Evolutionary conservation across 1,140 invertebrate genomes (phyloP).

Genomic region (Laupala kohalensis): DNA sequence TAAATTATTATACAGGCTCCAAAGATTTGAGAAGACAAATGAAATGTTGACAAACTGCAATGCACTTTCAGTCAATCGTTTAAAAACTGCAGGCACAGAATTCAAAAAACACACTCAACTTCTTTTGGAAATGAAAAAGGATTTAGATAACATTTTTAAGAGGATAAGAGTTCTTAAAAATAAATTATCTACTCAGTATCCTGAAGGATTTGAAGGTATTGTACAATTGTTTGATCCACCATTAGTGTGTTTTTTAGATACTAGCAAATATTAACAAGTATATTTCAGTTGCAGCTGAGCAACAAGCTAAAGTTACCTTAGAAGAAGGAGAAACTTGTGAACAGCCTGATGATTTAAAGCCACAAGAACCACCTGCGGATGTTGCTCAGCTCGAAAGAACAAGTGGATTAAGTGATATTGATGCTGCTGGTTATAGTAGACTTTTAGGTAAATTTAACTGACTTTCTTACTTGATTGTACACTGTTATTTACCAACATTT

Average conservation of each 20-base stretch:
- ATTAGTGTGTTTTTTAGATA: no score
- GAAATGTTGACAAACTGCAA: conserved; percentile 96
- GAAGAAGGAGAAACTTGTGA: conserved; percentile 36
- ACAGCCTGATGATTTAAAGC: conserved; percentile 13
- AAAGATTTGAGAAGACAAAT: conserved; percentile 92
- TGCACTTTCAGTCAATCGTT: conserved; percentile 62
- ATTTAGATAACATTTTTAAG: conserved; percentile 44
- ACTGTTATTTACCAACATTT: no score
- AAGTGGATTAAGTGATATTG: conserved; percentile 10
- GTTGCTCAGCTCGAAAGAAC: conserved; percentile 9
- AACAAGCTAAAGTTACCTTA: conserved; percentile 14
- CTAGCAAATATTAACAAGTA: no score
- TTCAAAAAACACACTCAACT: conserved; percentile 81
- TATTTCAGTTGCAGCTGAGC: not conserved
- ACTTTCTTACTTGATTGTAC: no score
- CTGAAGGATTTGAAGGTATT: conserved; percentile 51
- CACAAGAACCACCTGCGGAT: not conserved
- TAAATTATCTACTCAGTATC: conserved; percentile 73
- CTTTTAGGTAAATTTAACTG: conserved; percentile 24
- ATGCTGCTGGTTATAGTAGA: conserved; percentile 18
- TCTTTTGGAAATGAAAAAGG: conserved; percentile 48
- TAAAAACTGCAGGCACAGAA: conserved; percentile 66
- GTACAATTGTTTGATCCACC: not conserved
- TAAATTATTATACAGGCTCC: conserved; percentile 50
- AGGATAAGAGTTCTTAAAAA: conserved; percentile 56